Evolutionary conservation across 2,888 invertebrate species (phyloP).

Genomic region (Rhagonycha lutea): DNA sequence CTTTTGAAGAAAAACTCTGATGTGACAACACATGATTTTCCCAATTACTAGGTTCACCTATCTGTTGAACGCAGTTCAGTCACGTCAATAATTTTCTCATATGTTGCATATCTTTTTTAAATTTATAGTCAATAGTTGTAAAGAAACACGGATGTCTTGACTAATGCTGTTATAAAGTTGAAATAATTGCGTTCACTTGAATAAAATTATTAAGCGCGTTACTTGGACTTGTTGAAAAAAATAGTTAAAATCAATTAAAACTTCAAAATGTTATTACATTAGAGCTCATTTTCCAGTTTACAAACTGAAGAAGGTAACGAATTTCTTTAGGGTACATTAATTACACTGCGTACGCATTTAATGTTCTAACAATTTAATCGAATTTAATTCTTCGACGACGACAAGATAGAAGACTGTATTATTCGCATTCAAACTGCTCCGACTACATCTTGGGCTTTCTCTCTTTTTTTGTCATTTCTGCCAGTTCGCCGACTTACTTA

Average conservation of each 20-base stretch:
- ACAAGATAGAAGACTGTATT: neutral
- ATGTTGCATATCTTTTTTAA: too few relatives aligned
- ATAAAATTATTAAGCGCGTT: neutral
- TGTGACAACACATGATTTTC: too few relatives aligned
- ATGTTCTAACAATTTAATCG: slow-evolving; percentile 22
- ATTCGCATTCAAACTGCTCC: slow-evolving; percentile 5
- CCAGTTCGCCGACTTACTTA: slow-evolving; percentile 27
- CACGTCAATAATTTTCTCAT: too few relatives aligned
- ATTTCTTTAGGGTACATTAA: slow-evolving; percentile 26
- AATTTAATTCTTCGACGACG: slow-evolving; percentile 22
- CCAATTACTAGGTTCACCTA: too few relatives aligned
- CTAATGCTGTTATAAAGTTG: neutral
- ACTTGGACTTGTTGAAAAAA: neutral
- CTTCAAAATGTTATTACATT: slow-evolving; percentile 17
- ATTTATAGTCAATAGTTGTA: too few relatives aligned
- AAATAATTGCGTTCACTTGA: neutral
- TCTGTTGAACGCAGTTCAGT: too few relatives aligned
- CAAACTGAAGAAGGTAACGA: slow-evolving; percentile 17
- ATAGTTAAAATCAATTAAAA: neutral
- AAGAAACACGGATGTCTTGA: too few relatives aligned
- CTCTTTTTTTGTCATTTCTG: neutral
- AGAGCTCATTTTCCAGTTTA: slow-evolving; percentile 24
- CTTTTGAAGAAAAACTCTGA: too few relatives aligned
- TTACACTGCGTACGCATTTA: slow-evolving; percentile 20
- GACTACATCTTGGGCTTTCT: neutral